phyloP scores from a whole-genome alignment of 1,140 invertebrate species.

The Euschistus heros region DNA sequence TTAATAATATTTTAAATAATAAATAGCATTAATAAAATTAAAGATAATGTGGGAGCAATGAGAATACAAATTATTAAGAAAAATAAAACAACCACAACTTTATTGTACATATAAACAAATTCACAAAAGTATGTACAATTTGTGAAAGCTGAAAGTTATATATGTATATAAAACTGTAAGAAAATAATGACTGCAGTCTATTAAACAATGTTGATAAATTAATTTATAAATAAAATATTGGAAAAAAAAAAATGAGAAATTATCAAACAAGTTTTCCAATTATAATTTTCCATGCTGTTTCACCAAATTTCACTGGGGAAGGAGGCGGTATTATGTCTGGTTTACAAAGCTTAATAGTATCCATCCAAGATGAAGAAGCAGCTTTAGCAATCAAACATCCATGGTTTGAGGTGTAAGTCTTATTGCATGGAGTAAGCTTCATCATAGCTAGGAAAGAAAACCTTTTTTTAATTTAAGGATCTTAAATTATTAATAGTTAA shows the following conservation, averaged over 20 bases:
- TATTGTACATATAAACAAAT: too few species aligned
- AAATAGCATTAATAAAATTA: not conserved
- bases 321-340: constrained; percentile 38
- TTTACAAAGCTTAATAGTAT: constrained; percentile 38
- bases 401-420: constrained; percentile 30
- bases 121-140: too few species aligned
- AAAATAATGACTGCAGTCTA: too few species aligned
- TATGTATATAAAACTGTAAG: too few species aligned
- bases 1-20: not conserved
- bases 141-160: too few species aligned
- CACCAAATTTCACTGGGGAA: not conserved
- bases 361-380: constrained; percentile 36
- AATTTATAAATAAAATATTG: too few species aligned
- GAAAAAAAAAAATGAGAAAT: too few species aligned
- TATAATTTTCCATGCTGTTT: not conserved
- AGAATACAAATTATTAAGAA: too few species aligned
- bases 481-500: constrained; percentile 15
- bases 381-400: constrained; percentile 34
- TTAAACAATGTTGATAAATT: too few species aligned
- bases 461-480: too few species aligned
- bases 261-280: not conserved
- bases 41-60: not conserved
- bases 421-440: constrained; percentile 30
- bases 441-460: constrained; percentile 37
- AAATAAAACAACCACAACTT: too few species aligned